Percentiles rank a stretch among this genome's conserved stretches.
Evolutionary conservation across 1,140 invertebrate species (phyloP).

Genomic region (Heliconius congener): DNA sequence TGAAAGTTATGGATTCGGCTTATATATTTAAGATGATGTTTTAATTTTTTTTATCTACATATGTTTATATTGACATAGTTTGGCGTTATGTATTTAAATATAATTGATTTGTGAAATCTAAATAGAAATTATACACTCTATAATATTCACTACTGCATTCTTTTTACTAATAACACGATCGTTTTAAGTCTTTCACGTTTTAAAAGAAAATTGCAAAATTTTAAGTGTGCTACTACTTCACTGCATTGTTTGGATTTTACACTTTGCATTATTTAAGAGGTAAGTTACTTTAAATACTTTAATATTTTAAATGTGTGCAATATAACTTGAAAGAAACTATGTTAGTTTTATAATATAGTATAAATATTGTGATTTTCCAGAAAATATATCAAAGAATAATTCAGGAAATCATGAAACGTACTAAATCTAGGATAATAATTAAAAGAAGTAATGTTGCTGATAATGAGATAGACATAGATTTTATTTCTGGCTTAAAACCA

Average conservation of each 20-base stretch:
- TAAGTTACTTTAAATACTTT: slow-evolving; percentile 18
- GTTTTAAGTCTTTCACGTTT: slow-evolving; percentile 12
- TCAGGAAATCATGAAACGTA: slow-evolving; percentile 41
- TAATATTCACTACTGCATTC: too few relatives aligned
- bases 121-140: too few relatives aligned
- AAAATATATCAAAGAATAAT: slow-evolving; percentile 44
- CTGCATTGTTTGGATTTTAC: slow-evolving; percentile 14
- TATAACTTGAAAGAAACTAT: background rate
- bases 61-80: background rate
- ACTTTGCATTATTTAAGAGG: slow-evolving; percentile 16
- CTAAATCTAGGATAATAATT: slow-evolving; percentile 34
- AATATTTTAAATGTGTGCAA: background rate
- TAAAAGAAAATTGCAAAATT: slow-evolving; percentile 10
- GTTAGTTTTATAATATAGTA: background rate
- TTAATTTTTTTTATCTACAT: background rate
- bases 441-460: slow-evolving; percentile 42
- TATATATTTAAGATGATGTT: too few relatives aligned
- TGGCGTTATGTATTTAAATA: too few relatives aligned
- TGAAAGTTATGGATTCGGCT: too few relatives aligned
- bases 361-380: slow-evolving; percentile 28
- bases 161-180: slow-evolving; percentile 12
- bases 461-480: slow-evolving; percentile 55
- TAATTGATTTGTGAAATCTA: too few relatives aligned
- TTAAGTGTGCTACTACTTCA: background rate
- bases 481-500: slow-evolving; percentile 48